A percentile compares a stretch with the other conserved stretches of the same genome.
These are phyloP conservation scores for Acleris sparsana DNA, from an alignment of 2,888 invertebrate genomes.

Conservation along the genomic window DNA sequence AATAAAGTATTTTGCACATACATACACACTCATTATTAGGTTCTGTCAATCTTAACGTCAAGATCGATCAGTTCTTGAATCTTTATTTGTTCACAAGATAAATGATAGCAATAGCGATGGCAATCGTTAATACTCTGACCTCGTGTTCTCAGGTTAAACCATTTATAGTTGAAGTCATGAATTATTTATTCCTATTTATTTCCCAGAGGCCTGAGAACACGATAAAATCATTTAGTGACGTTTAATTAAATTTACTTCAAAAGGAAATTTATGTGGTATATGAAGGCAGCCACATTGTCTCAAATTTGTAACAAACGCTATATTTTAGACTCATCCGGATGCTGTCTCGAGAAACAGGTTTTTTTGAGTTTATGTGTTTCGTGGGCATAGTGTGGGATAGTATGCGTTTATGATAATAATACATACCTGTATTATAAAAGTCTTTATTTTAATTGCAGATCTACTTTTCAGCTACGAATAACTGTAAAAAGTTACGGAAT, in stretches of 20 bases:
- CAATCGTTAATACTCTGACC: background rate
- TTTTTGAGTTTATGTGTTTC: constrained; percentile 10
- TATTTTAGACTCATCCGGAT: constrained; percentile 14
- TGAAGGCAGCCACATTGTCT: constrained; percentile 13
- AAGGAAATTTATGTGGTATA: constrained; percentile 25
- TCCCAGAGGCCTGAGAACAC: constrained; percentile 3
- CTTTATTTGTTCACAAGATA: background rate
- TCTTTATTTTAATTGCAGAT: too few species aligned
- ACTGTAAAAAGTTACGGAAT: too few species aligned
- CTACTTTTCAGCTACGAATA: too few species aligned
- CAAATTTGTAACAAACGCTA: constrained; percentile 20
- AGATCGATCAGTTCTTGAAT: background rate
- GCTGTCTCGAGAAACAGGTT: constrained; percentile 10
- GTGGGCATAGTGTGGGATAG: background rate
- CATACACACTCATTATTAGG: background rate
- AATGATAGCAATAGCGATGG: constrained; percentile 10
- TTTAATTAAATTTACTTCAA: constrained; percentile 32
- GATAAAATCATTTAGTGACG: constrained; percentile 33
- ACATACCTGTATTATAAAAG: too few species aligned
- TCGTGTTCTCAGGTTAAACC: constrained; percentile 9
- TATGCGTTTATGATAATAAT: too few species aligned
- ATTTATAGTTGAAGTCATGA: constrained; percentile 24
- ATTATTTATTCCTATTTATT: constrained; percentile 32
- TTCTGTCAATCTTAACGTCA: background rate
- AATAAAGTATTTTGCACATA: too few species aligned